Evolutionary conservation across 2,113 vertebrate genomes (phyloP).

Genomic region (Megaptera novaeangliae): DNA sequence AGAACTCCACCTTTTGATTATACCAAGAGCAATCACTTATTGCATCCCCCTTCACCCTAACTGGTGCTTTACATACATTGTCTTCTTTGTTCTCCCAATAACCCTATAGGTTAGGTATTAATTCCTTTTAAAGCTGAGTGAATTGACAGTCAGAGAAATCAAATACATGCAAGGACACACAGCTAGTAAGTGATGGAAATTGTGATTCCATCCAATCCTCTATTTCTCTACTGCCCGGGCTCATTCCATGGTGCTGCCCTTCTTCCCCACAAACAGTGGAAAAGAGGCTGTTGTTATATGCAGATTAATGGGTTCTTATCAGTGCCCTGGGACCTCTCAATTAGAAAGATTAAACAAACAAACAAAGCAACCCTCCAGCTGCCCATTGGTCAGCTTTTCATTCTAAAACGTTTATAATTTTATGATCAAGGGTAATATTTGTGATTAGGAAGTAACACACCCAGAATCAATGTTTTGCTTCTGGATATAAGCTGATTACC

Average conservation of each 20-base stretch:
- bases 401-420: conserved; percentile 25
- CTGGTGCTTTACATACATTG: background rate
- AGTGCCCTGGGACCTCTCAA: background rate
- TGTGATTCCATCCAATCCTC: background rate
- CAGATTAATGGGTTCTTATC: background rate
- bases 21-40: background rate
- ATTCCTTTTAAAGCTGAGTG: background rate
- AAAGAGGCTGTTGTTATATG: background rate
- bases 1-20: background rate
- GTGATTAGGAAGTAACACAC: conserved; percentile 10
- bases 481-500: background rate
- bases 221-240: background rate
- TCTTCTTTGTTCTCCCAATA: background rate
- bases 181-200: background rate
- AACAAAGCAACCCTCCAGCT: background rate
- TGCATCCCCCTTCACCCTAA: background rate
- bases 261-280: background rate
- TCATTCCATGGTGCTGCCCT: background rate
- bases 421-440: conserved; percentile 10
- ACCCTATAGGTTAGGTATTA: background rate
- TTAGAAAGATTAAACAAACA: background rate
- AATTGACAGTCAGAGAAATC: background rate
- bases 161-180: background rate
- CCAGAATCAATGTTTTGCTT: background rate
- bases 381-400: background rate